Evolutionary conservation across 2,888 invertebrate species (phyloP), one percentile per base, ranked within the genome.

Genomic region (Nasonia oneida): DNA sequence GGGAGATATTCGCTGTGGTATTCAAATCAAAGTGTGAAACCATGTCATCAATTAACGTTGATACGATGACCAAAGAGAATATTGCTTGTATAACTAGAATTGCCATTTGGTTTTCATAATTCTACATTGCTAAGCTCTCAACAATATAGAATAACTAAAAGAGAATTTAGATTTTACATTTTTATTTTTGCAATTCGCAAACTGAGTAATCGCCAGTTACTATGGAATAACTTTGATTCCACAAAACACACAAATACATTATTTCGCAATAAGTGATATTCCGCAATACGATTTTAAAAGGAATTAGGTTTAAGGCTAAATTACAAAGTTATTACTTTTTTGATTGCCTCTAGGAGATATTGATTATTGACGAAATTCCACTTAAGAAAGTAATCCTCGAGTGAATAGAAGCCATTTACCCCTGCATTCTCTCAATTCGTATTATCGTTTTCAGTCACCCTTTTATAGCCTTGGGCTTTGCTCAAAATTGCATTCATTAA

Each of bases 21-120:
- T 89, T 90, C 89, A 88, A 90, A 89, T 89, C 88, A 86, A 88
- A 90, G 89, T 89, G 89, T 89, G 87, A 88, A 90, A 89, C 88
- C 89, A 85, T 90, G 89, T 90, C 79, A 88, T 89, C 89, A 88
- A 89, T 89, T 85, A 87, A 77, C 64, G 83, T 84, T 71, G 39
- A 3, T 71, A 37, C n/a, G 23, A 47, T 23, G 3, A 42, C 47
- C 29, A 33, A 3, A n/a, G 29, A 14, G n/a, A n/a, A 29, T 14
- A 15, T 33, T 64, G 18, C 23, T 18, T 53, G 3, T 53, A 18
- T 53, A 53, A 18, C 18, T 18, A 53, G 5, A 53, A 53, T 18
- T 53, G 5, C 10, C 18, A 53, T 53, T 53, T 53, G 3, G 18
- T 18, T 53, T 53, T 53, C 0, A 53, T 53, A 53, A 53, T 47